Evolutionary conservation across 1,140 invertebrate species (phyloP), one percentile per base, ranked within the genome.

Genomic region (Hycleus cichorii): DNA sequence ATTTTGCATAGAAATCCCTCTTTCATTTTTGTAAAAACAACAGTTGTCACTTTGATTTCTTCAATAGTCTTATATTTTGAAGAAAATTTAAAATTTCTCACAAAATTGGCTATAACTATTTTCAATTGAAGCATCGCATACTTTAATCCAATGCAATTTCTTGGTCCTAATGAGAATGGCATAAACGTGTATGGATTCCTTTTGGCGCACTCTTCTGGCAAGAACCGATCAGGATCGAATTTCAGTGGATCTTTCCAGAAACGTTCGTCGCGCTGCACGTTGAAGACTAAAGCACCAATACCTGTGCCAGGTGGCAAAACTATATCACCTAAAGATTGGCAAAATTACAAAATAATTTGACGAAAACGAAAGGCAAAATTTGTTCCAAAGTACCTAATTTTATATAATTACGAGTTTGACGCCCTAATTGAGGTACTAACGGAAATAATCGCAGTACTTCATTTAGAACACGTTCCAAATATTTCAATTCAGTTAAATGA

Each of bases 211-310:
- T 77, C 71, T 53, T 79, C 77, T 2, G 81, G 78, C n/a, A 81
- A 64, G 70, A 88, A 88, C 52, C 83, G 70, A 50, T 87, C 83
- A 0, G 86, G 86, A 66, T 86, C 76, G 65, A 86, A 88, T 11
- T 71, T 67, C 10, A 84, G 77, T 1, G 85, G 85, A 59, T 88
- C 76, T 5, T 82, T 77, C 73, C 76, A 82, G 58, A 74, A 71
- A 42, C 74, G 69, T 6, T 75, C 72, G 59, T 78, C 67, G 48
- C 74, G 64, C 58, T 84, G 81, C 1, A 80, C 18, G 2, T 32
- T 9, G 11, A 11, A 38, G 5, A 60, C 49, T 4, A 45, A 44
- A 0, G 56, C 8, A 3, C 26, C 10, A 3, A 54, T 26, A 10
- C 25, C 39, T n/a, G 39, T 43, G 9, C 40, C 58, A 26, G 45